Evolutionary conservation across 2,888 invertebrate genomes (phyloP), one percentile per base, ranked within the genome.

Genomic region (Halictus ligatus): DNA sequence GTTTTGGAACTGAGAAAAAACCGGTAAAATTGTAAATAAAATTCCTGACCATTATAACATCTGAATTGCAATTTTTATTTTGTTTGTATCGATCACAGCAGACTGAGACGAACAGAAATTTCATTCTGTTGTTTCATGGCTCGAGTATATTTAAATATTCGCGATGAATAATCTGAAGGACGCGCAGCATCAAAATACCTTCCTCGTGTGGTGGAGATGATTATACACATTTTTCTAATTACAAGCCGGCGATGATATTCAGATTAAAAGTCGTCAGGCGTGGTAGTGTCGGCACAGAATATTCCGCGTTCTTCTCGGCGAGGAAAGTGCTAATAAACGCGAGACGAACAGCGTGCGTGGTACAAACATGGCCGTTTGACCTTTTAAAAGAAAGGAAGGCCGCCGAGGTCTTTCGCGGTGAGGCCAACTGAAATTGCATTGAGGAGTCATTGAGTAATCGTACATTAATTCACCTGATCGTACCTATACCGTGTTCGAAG

Each of bases 361-460:
- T 89, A 89, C 85, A 78, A 90, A 86, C 89, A 89, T 92, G 91
- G 89, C 92, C 92, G 92, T 92, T 92, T 94, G 94, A 94, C 94
- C 93, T 94, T 94, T 94, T 78, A 78, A 89, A 91, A 91, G 92
- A 93, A 92, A 93, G 93, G 92, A 93, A 93, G 93, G 92, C 92
- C 91, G 89, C 74, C 85, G 84, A 75, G 25, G 78, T 77, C 83
- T 84, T 81, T 89, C 83, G 54, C 75, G 43, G 73, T 43, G 78
- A 84, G 79, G 64, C 48, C 75, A 77, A 64, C 81, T 75, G 50
- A 74, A 75, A 78, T 84, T 83, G 81, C 89, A 84, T 85, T 83
- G 69, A 75, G 78, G 69, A 67, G 80, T 18, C 81, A 77, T 75
- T 69, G 72, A 80, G 64, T 75, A 77, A 80, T 64, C 54, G 21